A percentile compares a stretch with the other conserved stretches of the same genome.
Conservation (phyloP, 2,113 vertebrate genomes). For the Scomber colias region DNA sequence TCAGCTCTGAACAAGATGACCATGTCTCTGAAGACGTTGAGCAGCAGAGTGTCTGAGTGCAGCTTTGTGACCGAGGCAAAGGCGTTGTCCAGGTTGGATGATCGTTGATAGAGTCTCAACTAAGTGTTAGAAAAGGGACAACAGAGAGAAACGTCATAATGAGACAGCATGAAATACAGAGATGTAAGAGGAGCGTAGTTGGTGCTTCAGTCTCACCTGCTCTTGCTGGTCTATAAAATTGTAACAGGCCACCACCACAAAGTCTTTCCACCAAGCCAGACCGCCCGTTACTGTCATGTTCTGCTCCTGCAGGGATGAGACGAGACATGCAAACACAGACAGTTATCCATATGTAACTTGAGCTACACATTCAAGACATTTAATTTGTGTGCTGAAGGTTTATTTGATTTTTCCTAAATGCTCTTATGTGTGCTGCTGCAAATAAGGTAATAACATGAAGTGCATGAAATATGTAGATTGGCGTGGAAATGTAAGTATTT, state of each 20-base stretch:
- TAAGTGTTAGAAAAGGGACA: conserved; percentile 53
- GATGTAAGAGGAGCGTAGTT: not conserved
- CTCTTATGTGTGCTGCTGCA: no score
- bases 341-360: not conserved
- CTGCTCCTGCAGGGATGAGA: conserved; percentile 88
- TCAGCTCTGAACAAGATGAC: conserved; percentile 95
- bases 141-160: not conserved
- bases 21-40: conserved; percentile 96
- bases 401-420: no score
- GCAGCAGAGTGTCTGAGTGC: conserved; percentile 91
- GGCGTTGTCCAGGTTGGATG: conserved; percentile 97
- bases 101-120: conserved; percentile 94
- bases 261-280: conserved; percentile 98
- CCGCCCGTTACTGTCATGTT: conserved; percentile 98
- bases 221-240: conserved; percentile 95
- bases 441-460: no score
- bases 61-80: conserved; percentile 95
- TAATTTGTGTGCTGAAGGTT: no score
- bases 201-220: conserved; percentile 85
- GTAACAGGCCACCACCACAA: conserved; percentile 96
- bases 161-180: not conserved
- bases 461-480: no score
- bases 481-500: no score
- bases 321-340: not conserved
- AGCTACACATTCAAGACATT: not conserved